Evolutionary conservation across 2,888 invertebrate species (phyloP), one percentile per base, ranked within the genome.

Genomic region (Xanthia icteritia): DNA sequence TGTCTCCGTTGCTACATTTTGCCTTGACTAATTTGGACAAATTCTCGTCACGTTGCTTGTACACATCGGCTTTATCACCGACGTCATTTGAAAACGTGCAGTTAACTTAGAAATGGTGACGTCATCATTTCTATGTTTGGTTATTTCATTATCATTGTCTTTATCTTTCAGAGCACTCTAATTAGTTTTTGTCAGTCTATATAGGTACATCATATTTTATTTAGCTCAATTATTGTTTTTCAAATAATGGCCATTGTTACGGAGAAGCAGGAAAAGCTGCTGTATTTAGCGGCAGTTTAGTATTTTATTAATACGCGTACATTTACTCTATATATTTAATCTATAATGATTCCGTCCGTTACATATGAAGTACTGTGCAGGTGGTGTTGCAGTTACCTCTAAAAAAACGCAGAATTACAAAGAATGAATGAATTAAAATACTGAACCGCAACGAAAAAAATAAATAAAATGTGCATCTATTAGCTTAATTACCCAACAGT

Each of bases 11-110:
- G 74, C 79, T 82, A 65, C 86, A 78, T 76, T 45, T 80, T 78
- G 68, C 88, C 86, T 88, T 88, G 88, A 86, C 86, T 60, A 79
- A 81, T 84, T 84, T 84, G 75, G 76, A 51, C 67, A 73, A 68
- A 84, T 61, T 83, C 79, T 54, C 27, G 76, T 83, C 81, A 81
- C 71, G 81, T 79, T 76, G 68, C 73, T 69, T 82, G 76, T 73
- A 76, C 78, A 86, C 79, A 84, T 65, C 65, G 71, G 56, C 31
- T 86, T 78, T 79, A 82, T 83, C 66, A 15, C 45, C 39, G 42
- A 72, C 68, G 45, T 77, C 66, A 79, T 80, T 82, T 76, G 75
- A 63, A 79, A 88, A 79, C 77, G 76, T 77, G 78, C 76, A 65
- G 58, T 11, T 11, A 1, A 45, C 45, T 15, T 45, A 45, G 45